Percentiles rank a stretch among this genome's conserved stretches.
These are phyloP conservation scores for Phalacrocorax aristotelis DNA, from an alignment of 2,113 vertebrate species.

Conservation along the genomic window DNA sequence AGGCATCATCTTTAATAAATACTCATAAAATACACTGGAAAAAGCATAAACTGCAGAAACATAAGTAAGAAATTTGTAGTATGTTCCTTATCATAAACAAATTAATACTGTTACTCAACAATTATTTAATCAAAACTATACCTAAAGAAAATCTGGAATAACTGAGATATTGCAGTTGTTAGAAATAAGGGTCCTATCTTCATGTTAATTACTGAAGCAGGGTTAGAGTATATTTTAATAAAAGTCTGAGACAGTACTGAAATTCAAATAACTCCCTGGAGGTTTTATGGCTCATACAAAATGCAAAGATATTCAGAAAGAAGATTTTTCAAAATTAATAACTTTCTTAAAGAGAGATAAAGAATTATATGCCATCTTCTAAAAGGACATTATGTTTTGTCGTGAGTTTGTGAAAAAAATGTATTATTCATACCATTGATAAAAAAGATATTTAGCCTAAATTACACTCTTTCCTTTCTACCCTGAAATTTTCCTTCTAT, in stretches of 20 bases:
- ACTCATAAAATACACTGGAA: slow-evolving; percentile 46
- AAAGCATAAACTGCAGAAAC: slow-evolving; percentile 38
- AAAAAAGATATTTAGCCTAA: slow-evolving; percentile 11
- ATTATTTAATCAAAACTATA: slow-evolving; percentile 60
- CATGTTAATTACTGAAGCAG: slow-evolving; percentile 59
- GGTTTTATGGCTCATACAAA: slow-evolving; percentile 52
- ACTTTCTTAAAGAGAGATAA: slow-evolving; percentile 15
- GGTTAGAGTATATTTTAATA: slow-evolving; percentile 67
- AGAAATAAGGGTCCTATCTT: slow-evolving; percentile 38
- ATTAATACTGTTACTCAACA: neutral
- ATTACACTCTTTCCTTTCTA: neutral
- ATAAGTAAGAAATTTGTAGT: neutral
- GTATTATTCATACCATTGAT: slow-evolving; percentile 1
- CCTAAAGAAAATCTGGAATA: slow-evolving; percentile 33
- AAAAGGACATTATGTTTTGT: neutral
- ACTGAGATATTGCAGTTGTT: slow-evolving; percentile 8
- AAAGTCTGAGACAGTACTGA: slow-evolving; percentile 42
- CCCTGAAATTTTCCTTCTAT: neutral
- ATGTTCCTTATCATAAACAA: slow-evolving; percentile 8
- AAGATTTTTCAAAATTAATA: slow-evolving; percentile 45
- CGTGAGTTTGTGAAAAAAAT: neutral
- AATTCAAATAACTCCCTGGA: slow-evolving; percentile 63
- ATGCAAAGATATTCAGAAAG: slow-evolving; percentile 52
- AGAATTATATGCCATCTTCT: neutral
- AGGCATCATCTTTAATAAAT: slow-evolving; percentile 61